Base-by-base conservation (phyloP, 35 echinoderm and acorn worm genomes). In the Amphiura filiformis region DNA sequence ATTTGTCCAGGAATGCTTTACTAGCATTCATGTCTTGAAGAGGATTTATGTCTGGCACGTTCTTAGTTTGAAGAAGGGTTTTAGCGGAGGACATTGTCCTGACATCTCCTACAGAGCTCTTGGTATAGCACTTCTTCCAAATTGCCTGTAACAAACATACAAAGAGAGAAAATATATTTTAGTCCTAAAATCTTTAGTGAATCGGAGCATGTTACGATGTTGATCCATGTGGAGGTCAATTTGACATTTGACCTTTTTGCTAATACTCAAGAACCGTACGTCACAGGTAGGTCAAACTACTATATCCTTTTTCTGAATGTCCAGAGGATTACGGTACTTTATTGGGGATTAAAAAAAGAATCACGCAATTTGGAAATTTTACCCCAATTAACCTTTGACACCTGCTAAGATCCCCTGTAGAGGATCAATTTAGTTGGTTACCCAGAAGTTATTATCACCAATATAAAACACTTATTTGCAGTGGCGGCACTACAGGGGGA, bases 61-160 rank as follows among this genome's bases (percentile, higher is more conserved):
- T 92, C 39, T 88, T 40, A 0, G 91, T 82, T 31, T 90, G 75
- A 0, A 96, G 39, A 39, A 84, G 82, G 37, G 90, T 92, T 32
- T 84, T 76, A 15, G 94, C 94, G 35, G 94, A 87, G 87, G 86
- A 90, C 3, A 95, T 36, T 1, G 94, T 96, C 32, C 91, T 82
- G 3, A 70, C 89, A 77, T 96, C 94, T 32, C 49, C 86, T 32
- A 76, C 26, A 0, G 91, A 91, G 9, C 64, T 77, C 13, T 84
- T 83, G 26, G 83, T 78, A 75, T 90, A 97, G 0, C 93, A 49
- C 12, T 87, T 57, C 56, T 97, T 91, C 91, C 95, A 97, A 1
- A 90, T n/a, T 20, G 91, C 61, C 95, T 96, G 86, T 17, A 87
- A 85, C n/a, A 41, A 86, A 86, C 1, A 35, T 76, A 23, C 31